Base-by-base conservation (phyloP, 2,797 vertebrate species). In the Glyptemys insculpta region DNA sequence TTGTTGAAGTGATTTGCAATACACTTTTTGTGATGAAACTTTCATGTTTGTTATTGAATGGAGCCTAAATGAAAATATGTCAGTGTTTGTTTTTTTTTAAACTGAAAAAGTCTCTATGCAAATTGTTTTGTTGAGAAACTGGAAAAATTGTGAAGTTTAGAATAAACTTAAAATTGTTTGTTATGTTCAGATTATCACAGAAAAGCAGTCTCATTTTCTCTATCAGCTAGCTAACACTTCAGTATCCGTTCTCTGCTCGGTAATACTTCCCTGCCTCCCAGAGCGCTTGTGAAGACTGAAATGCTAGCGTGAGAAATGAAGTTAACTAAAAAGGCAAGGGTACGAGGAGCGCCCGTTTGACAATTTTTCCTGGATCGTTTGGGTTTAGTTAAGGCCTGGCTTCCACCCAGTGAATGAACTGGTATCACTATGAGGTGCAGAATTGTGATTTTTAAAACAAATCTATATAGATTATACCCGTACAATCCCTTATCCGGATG, bases 381-480 rank as follows among this genome's bases (percentile, higher is more conserved):
- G 62, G 16, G 16, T 31, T 65, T 65, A 8, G 16, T n/a, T n/a
- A 10, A 65, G 62, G 34, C 62, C 34, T 65, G 62, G 34, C 19
- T 18, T n/a, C 62, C 16, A n/a, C 18, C 8, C 62, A 10, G 34
- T 65, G 4, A 18, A 9, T 65, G 62, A n/a, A 19, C 62, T n/a
- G 62, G 8, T 65, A 65, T 21, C 34, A 7, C 34, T n/a, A 19
- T 2, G 34, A 65, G 34, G 8, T 19, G 62, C 5, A 65, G 16
- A 19, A 65, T 8, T n/a, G 62, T 65, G 62, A 65, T n/a, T 57
- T 57, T 57, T 29, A 29, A 57, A 57, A 14, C 27, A n/a, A n/a
- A 31, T n/a, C 34, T 65, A 9, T 65, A 10, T n/a, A 5, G 16
- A 19, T n/a, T 9, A 1, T n/a, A 19, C 8, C 15, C 14, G 2